These are phyloP conservation scores for Rhagologus leucostigma DNA, from an alignment of 2,113 vertebrate genomes.

Conservation along the genomic window DNA sequence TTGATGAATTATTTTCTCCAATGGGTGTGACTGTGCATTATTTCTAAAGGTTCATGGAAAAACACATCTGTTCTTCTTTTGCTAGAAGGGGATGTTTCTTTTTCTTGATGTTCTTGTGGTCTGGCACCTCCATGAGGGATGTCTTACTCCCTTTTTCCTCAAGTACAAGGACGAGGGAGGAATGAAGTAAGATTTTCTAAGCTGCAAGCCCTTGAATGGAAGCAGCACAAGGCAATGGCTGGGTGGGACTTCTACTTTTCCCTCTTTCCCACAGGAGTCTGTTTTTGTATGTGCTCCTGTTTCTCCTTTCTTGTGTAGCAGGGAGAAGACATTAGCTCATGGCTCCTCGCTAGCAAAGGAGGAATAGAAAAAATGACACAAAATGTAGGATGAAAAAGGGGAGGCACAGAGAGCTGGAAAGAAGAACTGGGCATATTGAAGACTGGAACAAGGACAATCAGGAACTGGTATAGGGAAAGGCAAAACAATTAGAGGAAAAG, in stretches of 20 bases:
- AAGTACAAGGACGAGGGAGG: fast-evolving
- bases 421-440: not conserved
- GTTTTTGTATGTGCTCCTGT: not conserved
- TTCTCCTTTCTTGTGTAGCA: not conserved
- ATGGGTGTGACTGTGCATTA: not conserved
- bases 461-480: not conserved
- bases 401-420: not conserved
- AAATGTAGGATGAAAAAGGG: not conserved
- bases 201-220: not conserved
- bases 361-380: not conserved
- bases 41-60: not conserved
- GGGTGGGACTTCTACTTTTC: not conserved
- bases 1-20: not conserved
- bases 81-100: not conserved
- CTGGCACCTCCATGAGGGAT: not conserved
- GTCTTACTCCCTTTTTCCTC: not conserved
- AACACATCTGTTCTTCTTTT: not conserved
- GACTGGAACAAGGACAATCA: not conserved
- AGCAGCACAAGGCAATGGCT: not conserved
- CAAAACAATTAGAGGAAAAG: not conserved
- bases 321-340: not conserved
- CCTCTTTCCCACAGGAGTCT: not conserved
- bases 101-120: not conserved
- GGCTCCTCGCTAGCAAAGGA: not conserved
- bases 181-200: not conserved